Percentiles rank a stretch among this genome's conserved stretches.
These are phyloP conservation scores for Morpho deidamia DNA, from an alignment of 2,888 invertebrate genomes.

Conservation along the genomic window DNA sequence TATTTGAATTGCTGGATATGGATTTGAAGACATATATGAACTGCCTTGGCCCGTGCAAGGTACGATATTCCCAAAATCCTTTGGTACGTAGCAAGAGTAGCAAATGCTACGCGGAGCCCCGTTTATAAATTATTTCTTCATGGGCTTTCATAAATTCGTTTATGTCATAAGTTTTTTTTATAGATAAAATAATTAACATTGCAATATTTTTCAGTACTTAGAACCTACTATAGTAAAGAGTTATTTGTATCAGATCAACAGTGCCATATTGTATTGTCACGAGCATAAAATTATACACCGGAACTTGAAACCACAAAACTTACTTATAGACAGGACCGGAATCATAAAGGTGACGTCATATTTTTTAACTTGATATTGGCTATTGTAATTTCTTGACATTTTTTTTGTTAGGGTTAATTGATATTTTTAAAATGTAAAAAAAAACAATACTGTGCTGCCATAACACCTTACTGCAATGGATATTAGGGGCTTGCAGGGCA, in stretches of 20 bases:
- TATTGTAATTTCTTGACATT: neutral
- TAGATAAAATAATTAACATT: no score
- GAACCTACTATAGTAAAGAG: conserved; percentile 91
- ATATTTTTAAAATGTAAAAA: neutral
- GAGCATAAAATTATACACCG: conserved; percentile 93
- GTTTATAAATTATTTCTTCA: no score
- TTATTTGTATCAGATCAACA: conserved; percentile 89
- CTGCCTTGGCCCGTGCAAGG: conserved; percentile 86
- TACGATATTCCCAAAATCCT: conserved; percentile 31
- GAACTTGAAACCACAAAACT: conserved; percentile 97
- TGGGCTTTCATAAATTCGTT: no score
- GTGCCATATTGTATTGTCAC: conserved; percentile 95
- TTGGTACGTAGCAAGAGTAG: no score
- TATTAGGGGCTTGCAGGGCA: no score
- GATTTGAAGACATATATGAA: conserved; percentile 98
- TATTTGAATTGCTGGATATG: conserved; percentile 98
- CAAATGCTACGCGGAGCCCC: no score
- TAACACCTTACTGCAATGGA: no score
- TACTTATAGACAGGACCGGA: conserved; percentile 93
- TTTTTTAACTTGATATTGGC: neutral
- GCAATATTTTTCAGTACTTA: conserved; percentile 75
- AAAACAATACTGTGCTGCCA: no score
- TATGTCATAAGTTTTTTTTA: no score
- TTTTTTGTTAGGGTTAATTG: neutral
- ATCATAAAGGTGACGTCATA: conserved; percentile 87